These are phyloP conservation scores for Haemorhous mexicanus DNA, from an alignment of 2,113 vertebrate species.

Conservation along the genomic window DNA sequence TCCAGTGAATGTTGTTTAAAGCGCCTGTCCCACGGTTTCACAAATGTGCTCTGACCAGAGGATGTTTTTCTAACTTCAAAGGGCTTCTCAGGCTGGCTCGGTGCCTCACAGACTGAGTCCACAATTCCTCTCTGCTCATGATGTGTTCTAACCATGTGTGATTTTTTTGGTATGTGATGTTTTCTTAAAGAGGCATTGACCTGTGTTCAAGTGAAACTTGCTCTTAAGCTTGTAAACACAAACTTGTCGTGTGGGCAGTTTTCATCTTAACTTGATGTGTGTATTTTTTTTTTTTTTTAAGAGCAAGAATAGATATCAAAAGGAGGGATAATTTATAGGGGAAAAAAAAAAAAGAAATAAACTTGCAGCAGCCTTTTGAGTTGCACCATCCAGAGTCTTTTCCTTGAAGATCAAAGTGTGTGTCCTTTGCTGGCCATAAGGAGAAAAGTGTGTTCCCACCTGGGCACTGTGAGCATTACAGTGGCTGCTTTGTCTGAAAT, in stretches of 20 bases:
- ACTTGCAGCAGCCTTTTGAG: background rate
- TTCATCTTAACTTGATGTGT: conserved; percentile 32
- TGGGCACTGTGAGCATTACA: background rate
- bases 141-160: conserved; percentile 65
- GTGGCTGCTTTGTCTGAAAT: background rate
- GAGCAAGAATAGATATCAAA: conserved; percentile 58
- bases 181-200: conserved; percentile 61
- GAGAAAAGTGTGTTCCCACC: background rate
- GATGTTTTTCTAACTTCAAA: conserved; percentile 70
- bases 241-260: conserved; percentile 33
- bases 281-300: background rate
- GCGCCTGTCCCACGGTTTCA: conserved; percentile 57
- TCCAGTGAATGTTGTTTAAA: conserved; percentile 68
- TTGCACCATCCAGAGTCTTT: background rate
- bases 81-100: conserved; percentile 53
- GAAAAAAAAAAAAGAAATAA: background rate
- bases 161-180: conserved; percentile 65
- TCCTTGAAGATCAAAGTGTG: conserved; percentile 13
- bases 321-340: conserved; percentile 22
- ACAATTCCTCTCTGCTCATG: conserved; percentile 52
- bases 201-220: conserved; percentile 44
- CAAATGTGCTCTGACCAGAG: conserved; percentile 47
- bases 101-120: conserved; percentile 66
- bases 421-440: background rate
- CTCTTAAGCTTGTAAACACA: conserved; percentile 61